Conservation (phyloP, 2,113 vertebrate species). For the Todiramphus saurophagus region DNA sequence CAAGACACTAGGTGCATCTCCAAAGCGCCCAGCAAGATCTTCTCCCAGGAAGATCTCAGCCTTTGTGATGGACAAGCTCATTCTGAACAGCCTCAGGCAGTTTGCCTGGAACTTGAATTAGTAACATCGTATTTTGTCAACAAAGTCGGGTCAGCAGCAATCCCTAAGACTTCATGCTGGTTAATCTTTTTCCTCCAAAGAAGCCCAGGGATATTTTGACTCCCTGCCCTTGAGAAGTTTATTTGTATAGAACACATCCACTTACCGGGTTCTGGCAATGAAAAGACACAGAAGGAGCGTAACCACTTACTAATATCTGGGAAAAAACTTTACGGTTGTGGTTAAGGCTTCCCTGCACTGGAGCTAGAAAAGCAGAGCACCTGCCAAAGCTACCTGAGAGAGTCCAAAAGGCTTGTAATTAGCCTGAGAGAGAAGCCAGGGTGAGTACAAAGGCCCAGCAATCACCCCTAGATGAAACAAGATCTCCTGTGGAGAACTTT, state of each 20-base stretch:
- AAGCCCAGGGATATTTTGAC: slow-evolving; percentile 30
- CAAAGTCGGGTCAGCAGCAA: not conserved
- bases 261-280: not conserved
- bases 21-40: not conserved
- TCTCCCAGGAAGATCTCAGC: not conserved
- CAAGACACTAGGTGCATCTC: not conserved
- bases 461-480: not conserved
- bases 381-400: slow-evolving; percentile 33
- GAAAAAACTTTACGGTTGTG: not conserved
- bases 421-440: not conserved
- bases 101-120: slow-evolving; percentile 25
- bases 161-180: not conserved
- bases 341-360: not conserved
- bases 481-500: not conserved
- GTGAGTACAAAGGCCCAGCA: fast-evolving
- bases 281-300: not conserved
- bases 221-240: slow-evolving; percentile 33
- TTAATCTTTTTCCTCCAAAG: slow-evolving; percentile 43
- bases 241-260: slow-evolving; percentile 1
- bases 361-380: not conserved
- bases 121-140: slow-evolving; percentile 14
- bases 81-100: not conserved
- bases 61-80: not conserved
- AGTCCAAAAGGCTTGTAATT: not conserved
- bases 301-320: not conserved